These are phyloP conservation scores for Endotricha flammealis DNA, from an alignment of 2,888 invertebrate species.

Conservation along the genomic window DNA sequence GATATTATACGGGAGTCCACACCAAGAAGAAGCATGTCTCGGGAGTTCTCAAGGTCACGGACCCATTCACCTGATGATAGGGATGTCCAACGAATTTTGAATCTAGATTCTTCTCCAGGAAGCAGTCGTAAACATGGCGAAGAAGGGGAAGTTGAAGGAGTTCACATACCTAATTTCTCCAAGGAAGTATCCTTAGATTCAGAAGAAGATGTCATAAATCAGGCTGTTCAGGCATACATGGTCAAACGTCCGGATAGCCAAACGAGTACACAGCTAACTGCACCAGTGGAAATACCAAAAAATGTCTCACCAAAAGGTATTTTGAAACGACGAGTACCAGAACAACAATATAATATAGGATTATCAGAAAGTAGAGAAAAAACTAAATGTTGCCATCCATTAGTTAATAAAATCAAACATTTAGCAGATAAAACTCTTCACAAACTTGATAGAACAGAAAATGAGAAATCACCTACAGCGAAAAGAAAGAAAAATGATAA, in stretches of 20 bases:
- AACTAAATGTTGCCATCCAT: slow-evolving; percentile 78
- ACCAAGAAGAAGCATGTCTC: slow-evolving; percentile 69
- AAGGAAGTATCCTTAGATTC: slow-evolving; percentile 68
- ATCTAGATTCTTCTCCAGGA: slow-evolving; percentile 70
- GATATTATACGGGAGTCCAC: slow-evolving; percentile 68
- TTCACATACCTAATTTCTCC: slow-evolving; percentile 71
- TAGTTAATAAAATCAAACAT: slow-evolving; percentile 81
- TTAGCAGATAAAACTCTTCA: slow-evolving; percentile 80
- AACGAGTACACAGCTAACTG: slow-evolving; percentile 39
- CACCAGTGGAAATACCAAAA: slow-evolving; percentile 55
- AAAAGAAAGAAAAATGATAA: slow-evolving; percentile 75
- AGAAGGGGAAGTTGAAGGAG: slow-evolving; percentile 65
- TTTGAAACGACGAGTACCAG: slow-evolving; percentile 70
- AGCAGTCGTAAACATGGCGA: slow-evolving; percentile 69
- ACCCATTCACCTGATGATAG: slow-evolving; percentile 60
- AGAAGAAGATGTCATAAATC: slow-evolving; percentile 59
- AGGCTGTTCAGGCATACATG: slow-evolving; percentile 31
- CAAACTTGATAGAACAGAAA: slow-evolving; percentile 64
- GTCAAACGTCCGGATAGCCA: slow-evolving; percentile 55
- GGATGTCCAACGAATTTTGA: slow-evolving; percentile 61
- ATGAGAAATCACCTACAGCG: slow-evolving; percentile 56
- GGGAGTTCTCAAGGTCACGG: slow-evolving; percentile 64
- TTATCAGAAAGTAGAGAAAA: slow-evolving; percentile 68
- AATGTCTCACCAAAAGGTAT: slow-evolving; percentile 73
- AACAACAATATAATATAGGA: slow-evolving; percentile 55